Percentiles rank a stretch among this genome's conserved stretches.
These are phyloP conservation scores for Ancistrus triradiatus DNA, from an alignment of 2,113 vertebrate species.

Conservation along the genomic window DNA sequence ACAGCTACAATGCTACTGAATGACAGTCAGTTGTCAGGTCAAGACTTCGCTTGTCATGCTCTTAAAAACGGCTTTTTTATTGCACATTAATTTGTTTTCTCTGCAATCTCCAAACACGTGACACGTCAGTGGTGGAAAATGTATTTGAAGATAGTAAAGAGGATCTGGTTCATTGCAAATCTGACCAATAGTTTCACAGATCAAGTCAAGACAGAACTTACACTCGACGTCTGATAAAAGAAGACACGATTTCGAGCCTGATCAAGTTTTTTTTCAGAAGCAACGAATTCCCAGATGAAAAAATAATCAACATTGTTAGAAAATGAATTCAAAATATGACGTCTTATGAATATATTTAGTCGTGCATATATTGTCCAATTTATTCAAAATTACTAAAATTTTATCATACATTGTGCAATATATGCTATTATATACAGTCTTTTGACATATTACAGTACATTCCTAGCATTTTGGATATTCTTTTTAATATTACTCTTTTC, in stretches of 20 bases:
- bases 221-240: too few species aligned
- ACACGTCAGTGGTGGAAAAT: too few species aligned
- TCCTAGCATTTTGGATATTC: conserved; percentile 47
- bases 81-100: too few species aligned
- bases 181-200: conserved; percentile 3
- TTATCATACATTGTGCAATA: conserved; percentile 58
- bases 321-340: conserved; percentile 48
- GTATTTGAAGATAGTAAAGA: conserved; percentile 20
- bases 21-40: conserved; percentile 1
- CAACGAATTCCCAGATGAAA: conserved; percentile 8
- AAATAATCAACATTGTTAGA: conserved; percentile 36
- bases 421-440: conserved; percentile 54
- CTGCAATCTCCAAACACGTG: too few species aligned
- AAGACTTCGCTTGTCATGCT: too few species aligned
- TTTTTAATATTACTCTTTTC: conserved; percentile 36
- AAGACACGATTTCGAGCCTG: too few species aligned
- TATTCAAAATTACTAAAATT: conserved; percentile 58
- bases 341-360: conserved; percentile 45
- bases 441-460: conserved; percentile 49
- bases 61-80: too few species aligned
- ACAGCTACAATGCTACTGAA: conserved; percentile 32
- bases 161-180: conserved; percentile 2
- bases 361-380: conserved; percentile 61
- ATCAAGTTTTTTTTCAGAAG: conserved; percentile 3
- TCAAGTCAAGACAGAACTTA: too few species aligned